A percentile compares a stretch with the other conserved stretches of the same genome.
These are phyloP conservation scores for Alouatta palliata DNA, from an alignment of 2,113 vertebrate genomes.

Conservation along the genomic window DNA sequence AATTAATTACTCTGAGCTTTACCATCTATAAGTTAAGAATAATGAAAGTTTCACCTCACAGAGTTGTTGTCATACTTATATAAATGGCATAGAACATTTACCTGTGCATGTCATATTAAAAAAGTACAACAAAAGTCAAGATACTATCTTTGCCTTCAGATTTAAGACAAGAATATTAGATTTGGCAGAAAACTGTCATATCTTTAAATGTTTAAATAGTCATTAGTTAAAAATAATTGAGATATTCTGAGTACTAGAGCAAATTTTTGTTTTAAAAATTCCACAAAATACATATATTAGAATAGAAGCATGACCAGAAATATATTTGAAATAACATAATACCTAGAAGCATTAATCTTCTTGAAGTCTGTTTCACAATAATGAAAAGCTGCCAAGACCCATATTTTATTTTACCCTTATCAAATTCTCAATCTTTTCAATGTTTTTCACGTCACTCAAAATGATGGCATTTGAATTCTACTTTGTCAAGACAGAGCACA, in stretches of 20 bases:
- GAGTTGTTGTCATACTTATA: neutral
- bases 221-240: slow-evolving; percentile 30
- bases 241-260: neutral
- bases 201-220: neutral
- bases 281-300: neutral
- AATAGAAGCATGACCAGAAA: slow-evolving; percentile 23
- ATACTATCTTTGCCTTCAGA: neutral
- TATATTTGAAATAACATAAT: slow-evolving; percentile 27
- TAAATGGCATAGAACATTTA: neutral
- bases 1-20: neutral
- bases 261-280: slow-evolving; percentile 19
- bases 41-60: neutral
- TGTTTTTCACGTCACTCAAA: slow-evolving; percentile 66
- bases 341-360: slow-evolving; percentile 55
- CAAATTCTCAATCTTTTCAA: slow-evolving; percentile 65
- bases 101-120: neutral
- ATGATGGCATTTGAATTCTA: slow-evolving; percentile 27
- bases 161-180: neutral
- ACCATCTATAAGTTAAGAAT: neutral
- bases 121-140: neutral
- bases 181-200: neutral
- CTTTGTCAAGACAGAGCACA: neutral
- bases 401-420: slow-evolving; percentile 60
- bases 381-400: slow-evolving; percentile 47
- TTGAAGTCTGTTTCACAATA: slow-evolving; percentile 58